Evolutionary conservation across 2,888 invertebrate genomes (phyloP).

Genomic region (Drosophila siamana): DNA sequence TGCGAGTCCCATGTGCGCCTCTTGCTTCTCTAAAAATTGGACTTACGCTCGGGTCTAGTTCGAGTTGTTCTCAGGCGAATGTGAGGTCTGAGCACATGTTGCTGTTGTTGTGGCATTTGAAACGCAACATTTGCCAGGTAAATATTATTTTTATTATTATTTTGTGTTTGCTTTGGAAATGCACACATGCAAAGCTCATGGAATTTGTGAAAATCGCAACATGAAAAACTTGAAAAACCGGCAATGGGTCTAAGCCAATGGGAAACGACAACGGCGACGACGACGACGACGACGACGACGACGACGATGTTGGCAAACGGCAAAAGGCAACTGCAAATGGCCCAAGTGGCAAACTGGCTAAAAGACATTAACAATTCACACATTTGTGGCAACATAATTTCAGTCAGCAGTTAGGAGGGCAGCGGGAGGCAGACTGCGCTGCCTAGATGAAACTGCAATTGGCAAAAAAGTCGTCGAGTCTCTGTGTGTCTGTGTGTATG

Average conservation of each 20-base stretch:
- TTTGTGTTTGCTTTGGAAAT: constrained; percentile 6
- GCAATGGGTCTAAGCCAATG: constrained; percentile 40
- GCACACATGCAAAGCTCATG: constrained; percentile 49
- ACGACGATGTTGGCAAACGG: constrained; percentile 4
- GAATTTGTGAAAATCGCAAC: constrained; percentile 75
- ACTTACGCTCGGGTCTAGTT: constrained; percentile 14
- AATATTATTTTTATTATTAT: constrained; percentile 62
- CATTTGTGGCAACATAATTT: constrained; percentile 75
- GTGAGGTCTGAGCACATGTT: constrained; percentile 38
- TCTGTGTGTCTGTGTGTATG: constrained; percentile 20
- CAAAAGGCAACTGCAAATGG: constrained; percentile 30
- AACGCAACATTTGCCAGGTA: constrained; percentile 57
- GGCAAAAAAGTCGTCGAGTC: constrained; percentile 31
- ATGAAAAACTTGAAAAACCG: constrained; percentile 79
- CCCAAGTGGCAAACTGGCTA: constrained; percentile 63
- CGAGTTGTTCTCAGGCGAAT: constrained; percentile 15
- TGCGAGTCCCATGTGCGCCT: constrained; percentile 41
- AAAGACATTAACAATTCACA: constrained; percentile 77
- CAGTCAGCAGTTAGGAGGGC: constrained; percentile 38
- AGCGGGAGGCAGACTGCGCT: constrained; percentile 37
- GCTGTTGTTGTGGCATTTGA: constrained; percentile 35
- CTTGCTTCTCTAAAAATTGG: constrained; percentile 41
- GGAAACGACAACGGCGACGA: constrained; percentile 49
- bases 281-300: constrained; percentile 44
- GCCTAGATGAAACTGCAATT: constrained; percentile 60